Percentiles rank a stretch among this genome's conserved stretches.
phyloP scores from a whole-genome alignment of 2,113 vertebrate species.

The Scomber colias region DNA sequence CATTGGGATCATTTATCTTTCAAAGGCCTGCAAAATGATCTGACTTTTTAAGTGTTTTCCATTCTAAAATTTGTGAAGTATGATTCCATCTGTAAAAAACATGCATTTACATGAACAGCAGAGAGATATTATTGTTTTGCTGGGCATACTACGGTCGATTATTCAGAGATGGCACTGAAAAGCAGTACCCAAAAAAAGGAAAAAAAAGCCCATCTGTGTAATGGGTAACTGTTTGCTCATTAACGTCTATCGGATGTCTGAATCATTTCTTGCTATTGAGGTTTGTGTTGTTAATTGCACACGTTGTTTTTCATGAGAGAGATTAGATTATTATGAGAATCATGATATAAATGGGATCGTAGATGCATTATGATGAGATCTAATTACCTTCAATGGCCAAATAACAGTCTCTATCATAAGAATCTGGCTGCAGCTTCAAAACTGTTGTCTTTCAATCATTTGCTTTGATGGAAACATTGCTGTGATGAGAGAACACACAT shows the following conservation, averaged over 20 bases:
- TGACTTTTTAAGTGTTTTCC: no score
- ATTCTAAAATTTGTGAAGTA: no score
- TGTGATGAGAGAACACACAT: not conserved
- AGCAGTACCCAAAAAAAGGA: not conserved
- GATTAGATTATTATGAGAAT: constrained; percentile 28
- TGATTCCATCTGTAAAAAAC: no score
- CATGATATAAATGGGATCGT: constrained; percentile 32
- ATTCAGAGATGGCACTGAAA: not conserved
- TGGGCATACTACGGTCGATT: no score
- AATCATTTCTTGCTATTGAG: constrained; percentile 14
- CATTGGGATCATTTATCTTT: no score
- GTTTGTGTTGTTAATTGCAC: constrained; percentile 11
- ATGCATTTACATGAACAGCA: no score
- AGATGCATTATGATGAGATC: constrained; percentile 34
- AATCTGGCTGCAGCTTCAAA: not conserved
- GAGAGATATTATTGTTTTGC: no score
- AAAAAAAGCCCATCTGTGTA: constrained; percentile 7
- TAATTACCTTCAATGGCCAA: constrained; percentile 35
- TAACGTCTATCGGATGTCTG: constrained; percentile 10
- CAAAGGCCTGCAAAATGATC: no score
- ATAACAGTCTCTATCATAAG: not conserved
- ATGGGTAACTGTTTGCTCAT: not conserved
- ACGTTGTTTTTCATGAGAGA: constrained; percentile 17
- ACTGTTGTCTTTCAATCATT: constrained; percentile 9
- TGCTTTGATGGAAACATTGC: constrained; percentile 6